phyloP scores from a whole-genome alignment of 2,113 vertebrate species.

The Aplodontia rufa region DNA sequence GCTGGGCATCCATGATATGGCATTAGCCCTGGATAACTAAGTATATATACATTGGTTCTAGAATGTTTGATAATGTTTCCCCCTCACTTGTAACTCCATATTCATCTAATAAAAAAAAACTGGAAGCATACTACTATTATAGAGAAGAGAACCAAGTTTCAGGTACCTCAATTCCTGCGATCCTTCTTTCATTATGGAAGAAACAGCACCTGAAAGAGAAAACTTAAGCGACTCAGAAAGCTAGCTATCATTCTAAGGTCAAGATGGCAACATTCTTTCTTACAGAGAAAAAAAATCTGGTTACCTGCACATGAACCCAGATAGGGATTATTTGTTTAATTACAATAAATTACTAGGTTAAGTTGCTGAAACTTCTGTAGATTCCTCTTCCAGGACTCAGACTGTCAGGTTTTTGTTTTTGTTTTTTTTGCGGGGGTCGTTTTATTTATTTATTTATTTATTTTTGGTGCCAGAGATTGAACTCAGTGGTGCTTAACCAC shows the following conservation, averaged over 20 bases:
- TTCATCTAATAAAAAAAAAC: no score
- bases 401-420: background rate
- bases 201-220: background rate
- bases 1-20: no score
- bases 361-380: background rate
- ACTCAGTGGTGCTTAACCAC: no score
- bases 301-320: background rate
- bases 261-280: background rate
- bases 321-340: background rate
- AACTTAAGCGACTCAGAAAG: background rate
- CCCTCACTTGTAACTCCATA: no score
- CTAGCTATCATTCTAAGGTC: background rate
- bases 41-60: no score
- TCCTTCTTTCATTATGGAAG: background rate
- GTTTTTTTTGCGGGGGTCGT: no score
- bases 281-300: background rate
- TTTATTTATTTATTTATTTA: no score
- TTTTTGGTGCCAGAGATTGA: no score
- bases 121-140: background rate
- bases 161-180: background rate
- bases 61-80: no score
- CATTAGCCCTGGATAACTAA: no score
- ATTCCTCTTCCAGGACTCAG: background rate
- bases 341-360: background rate
- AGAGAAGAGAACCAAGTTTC: background rate